phyloP scores from a whole-genome alignment of 2,113 vertebrate species.

The Phaetusa simplex region DNA sequence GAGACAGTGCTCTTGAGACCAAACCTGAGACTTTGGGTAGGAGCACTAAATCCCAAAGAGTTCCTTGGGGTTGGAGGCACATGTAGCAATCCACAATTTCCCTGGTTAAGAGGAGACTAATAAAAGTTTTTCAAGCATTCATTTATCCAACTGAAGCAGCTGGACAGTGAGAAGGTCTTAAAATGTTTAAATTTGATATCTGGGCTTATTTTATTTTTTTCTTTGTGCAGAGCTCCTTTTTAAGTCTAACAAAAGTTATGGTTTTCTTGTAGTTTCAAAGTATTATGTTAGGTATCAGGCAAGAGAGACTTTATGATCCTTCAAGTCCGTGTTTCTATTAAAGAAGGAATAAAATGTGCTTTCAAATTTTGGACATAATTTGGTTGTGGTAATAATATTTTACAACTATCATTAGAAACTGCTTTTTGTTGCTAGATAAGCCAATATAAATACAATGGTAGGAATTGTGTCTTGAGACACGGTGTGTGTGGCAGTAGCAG shows the following conservation, averaged over 20 bases:
- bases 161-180: neutral
- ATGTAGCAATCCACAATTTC: neutral
- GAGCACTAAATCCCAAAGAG: neutral
- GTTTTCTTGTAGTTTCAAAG: neutral
- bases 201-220: neutral
- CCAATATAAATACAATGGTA: neutral
- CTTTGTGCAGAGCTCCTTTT: fast-evolving
- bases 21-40: neutral
- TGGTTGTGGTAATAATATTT: neutral
- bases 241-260: neutral
- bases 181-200: fast-evolving
- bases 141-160: neutral
- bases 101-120: neutral
- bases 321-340: neutral
- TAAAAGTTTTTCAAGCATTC: neutral
- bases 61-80: neutral
- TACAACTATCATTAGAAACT: neutral
- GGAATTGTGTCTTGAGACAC: neutral
- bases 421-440: neutral
- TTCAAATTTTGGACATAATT: neutral
- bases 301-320: neutral
- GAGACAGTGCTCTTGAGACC: neutral
- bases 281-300: neutral
- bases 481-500: neutral
- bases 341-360: neutral